Base-by-base conservation (phyloP, 64 coral and sea anemone species). In the Pocillopora verrucosa region DNA sequence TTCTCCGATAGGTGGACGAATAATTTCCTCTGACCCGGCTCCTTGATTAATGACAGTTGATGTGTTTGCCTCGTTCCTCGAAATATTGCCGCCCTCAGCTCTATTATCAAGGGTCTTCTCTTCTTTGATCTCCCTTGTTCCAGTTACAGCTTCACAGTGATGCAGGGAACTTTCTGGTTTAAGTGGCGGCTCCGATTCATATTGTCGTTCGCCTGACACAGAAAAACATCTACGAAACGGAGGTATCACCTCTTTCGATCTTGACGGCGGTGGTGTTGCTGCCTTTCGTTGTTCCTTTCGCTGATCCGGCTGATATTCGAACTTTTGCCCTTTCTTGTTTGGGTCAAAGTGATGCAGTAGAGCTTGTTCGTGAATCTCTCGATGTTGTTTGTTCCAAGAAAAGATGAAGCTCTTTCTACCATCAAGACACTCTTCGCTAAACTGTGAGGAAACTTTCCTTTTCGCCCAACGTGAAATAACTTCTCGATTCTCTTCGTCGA, bases 361-460 rank as follows among this genome's bases (percentile, higher is more conserved):
- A 0, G 92, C 92, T 16, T 90, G 88, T 57, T 94, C 82, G 65
- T 94, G 92, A 37, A 94, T 90, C 10, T 59, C 51, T 63, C 83
- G 69, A 67, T 93, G 92, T 19, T 78, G 34, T 6, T 89, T 72
- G 20, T 93, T 73, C 92, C 92, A 93, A 20, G 92, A 93, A 56
- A 93, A 93, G 20, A 93, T 89, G 17, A 93, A 89, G 35, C 91
- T 83, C 20, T 76, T 88, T 14, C 68, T 59, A 24, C 92, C 92
- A 82, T 93, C 79, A 25, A 93, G 10, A 76, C 41, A 93, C 19
- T 89, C 92, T 5, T 80, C 57, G 4, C n/a, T 67, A 16, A 93
- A 93, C 78, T 93, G 92, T 63, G 78, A 93, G 10, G 22, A 69
- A 2, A 93, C 63, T 16, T 94, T 94, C 73, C 34, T 75, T 11